Percentiles rank a stretch among this genome's conserved stretches.
These are phyloP conservation scores for Agrochola lychnidis DNA, from an alignment of 2,888 invertebrate genomes.

Conservation along the genomic window DNA sequence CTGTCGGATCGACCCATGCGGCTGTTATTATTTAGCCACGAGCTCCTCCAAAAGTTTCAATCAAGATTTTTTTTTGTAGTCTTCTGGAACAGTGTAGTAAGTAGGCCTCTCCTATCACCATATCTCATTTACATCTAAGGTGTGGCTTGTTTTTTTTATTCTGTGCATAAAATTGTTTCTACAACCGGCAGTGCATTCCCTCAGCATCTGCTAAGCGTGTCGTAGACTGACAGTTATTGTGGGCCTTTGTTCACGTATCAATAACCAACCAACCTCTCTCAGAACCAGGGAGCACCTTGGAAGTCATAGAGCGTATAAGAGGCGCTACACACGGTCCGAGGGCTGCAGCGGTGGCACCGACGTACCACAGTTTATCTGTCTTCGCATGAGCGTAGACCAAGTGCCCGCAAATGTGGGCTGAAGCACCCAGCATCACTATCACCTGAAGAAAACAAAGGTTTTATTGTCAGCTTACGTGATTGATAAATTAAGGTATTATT, in stretches of 20 bases:
- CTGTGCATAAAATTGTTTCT: background rate
- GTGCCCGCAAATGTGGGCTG: slow-evolving; percentile 93
- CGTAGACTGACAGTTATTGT: background rate
- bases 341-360: slow-evolving; percentile 94
- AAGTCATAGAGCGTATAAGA: slow-evolving; percentile 95
- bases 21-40: too few relatives aligned
- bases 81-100: background rate
- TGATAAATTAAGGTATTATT: background rate
- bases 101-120: background rate
- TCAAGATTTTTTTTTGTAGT: background rate
- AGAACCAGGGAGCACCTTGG: slow-evolving; percentile 93
- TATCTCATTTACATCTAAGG: background rate
- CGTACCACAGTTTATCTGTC: slow-evolving; percentile 91
- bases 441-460: slow-evolving; percentile 77
- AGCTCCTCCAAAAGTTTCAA: background rate
- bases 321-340: slow-evolving; percentile 95
- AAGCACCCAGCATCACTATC: slow-evolving; percentile 93
- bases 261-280: slow-evolving; percentile 91
- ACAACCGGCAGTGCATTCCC: background rate
- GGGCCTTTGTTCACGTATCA: background rate
- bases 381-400: slow-evolving; percentile 92
- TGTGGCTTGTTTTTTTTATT: background rate
- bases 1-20: too few relatives aligned
- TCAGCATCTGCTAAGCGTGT: background rate
- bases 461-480: background rate